Evolutionary conservation across 2,113 vertebrate genomes (phyloP).

Genomic region (Seriola dumerili): DNA sequence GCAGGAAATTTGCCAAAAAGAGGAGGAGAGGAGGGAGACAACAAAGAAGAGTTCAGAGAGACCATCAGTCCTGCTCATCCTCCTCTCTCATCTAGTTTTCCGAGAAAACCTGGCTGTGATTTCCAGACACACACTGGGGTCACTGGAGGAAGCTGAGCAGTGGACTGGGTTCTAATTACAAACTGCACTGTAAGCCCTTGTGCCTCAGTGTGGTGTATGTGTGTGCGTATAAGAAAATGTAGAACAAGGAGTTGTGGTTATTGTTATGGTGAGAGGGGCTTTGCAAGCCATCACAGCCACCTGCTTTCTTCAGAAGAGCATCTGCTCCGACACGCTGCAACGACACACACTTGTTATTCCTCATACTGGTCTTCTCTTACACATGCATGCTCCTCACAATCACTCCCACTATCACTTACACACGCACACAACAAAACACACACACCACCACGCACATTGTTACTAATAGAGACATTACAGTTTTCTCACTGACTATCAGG

Average conservation of each 20-base stretch:
- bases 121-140: constrained; percentile 65
- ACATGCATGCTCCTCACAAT: no score
- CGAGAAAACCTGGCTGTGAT: constrained; percentile 66
- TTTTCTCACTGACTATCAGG: no score
- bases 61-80: constrained; percentile 26
- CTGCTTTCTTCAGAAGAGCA: no score
- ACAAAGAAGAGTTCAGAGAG: constrained; percentile 1
- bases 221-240: constrained; percentile 27
- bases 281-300: constrained; percentile 49
- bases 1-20: not conserved
- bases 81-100: constrained; percentile 50
- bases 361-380: no score
- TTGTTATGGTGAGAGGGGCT: constrained; percentile 54
- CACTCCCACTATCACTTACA: no score
- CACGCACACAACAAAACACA: no score
- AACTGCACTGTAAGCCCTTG: constrained; percentile 65
- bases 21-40: not conserved
- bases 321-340: no score
- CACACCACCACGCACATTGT: no score
- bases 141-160: constrained; percentile 70
- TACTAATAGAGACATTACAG: no score
- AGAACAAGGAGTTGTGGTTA: constrained; percentile 67
- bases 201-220: constrained; percentile 20
- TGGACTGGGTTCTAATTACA: constrained; percentile 83
- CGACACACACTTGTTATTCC: no score